Conservation (phyloP, 53 echinoderm and acorn worm species). For the Crossaster papposus region DNA sequence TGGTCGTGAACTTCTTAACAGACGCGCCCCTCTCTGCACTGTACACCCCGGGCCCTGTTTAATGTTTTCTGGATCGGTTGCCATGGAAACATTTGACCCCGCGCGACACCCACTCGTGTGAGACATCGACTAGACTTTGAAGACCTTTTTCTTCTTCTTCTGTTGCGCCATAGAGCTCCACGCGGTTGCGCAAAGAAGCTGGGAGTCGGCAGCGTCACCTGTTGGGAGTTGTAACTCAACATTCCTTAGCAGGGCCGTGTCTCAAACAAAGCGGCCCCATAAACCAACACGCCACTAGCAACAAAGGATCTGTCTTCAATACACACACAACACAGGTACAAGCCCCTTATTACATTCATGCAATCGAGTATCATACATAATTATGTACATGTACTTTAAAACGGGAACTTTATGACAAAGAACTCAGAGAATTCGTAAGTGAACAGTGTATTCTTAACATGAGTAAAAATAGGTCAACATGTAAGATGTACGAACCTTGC, state of each 20-base stretch:
- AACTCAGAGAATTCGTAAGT: no score
- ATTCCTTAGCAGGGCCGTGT: constrained; percentile 22
- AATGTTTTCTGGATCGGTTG: constrained; percentile 26
- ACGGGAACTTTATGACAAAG: no score
- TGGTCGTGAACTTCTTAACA: constrained; percentile 9
- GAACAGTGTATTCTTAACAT: no score
- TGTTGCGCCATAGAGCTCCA: no score
- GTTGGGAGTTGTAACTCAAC: constrained; percentile 41
- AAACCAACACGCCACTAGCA: background rate
- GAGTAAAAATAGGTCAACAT: no score
- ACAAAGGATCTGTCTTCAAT: background rate
- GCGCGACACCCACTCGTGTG: constrained; percentile 36
- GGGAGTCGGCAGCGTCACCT: constrained; percentile 15
- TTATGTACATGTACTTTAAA: no score
- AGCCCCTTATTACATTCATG: background rate
- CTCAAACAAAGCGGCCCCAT: background rate
- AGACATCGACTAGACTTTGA: no score
- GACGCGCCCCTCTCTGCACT: constrained; percentile 2
- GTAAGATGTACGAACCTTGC: no score
- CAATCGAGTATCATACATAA: background rate
- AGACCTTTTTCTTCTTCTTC: no score
- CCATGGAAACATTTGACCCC: constrained; percentile 37
- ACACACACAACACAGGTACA: background rate
- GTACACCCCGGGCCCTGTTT: background rate
- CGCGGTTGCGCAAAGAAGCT: background rate